These are phyloP conservation scores for Mantis religiosa DNA, from an alignment of 2,888 invertebrate genomes.

Conservation along the genomic window DNA sequence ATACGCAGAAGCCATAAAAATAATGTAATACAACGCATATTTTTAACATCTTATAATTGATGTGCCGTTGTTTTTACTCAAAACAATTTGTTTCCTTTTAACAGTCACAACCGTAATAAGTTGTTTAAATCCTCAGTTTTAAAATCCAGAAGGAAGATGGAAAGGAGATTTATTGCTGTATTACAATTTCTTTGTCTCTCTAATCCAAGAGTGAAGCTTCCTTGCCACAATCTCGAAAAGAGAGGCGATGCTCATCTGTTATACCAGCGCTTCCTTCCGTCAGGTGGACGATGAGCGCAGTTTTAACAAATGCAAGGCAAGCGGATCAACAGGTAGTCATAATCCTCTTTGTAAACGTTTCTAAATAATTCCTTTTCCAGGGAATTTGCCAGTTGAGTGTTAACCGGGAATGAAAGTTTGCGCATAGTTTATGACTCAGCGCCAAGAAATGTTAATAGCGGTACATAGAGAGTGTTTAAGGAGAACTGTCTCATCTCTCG, in stretches of 20 bases:
- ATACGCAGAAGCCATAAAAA: too few relatives aligned
- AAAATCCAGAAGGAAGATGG: too few relatives aligned
- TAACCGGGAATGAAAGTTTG: background rate
- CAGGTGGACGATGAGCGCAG: background rate
- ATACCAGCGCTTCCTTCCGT: background rate
- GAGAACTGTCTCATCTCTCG: background rate
- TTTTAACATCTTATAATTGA: too few relatives aligned
- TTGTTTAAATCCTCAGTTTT: too few relatives aligned
- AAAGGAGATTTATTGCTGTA: too few relatives aligned
- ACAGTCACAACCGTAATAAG: too few relatives aligned
- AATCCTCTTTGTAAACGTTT: background rate
- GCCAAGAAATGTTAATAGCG: background rate
- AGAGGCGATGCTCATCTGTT: background rate
- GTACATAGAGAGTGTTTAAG: background rate
- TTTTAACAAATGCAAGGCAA: background rate
- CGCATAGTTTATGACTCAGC: background rate
- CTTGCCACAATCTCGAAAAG: background rate
- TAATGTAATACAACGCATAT: too few relatives aligned
- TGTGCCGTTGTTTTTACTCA: too few relatives aligned
- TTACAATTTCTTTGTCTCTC: too few relatives aligned
- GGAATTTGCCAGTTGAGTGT: background rate
- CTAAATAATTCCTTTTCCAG: background rate
- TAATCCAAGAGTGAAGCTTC: too few relatives aligned
- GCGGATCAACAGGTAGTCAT: background rate
- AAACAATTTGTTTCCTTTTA: too few relatives aligned